Conservation (phyloP, 92 coral and sea anemone genomes). For the Paramuricea clavata region DNA sequence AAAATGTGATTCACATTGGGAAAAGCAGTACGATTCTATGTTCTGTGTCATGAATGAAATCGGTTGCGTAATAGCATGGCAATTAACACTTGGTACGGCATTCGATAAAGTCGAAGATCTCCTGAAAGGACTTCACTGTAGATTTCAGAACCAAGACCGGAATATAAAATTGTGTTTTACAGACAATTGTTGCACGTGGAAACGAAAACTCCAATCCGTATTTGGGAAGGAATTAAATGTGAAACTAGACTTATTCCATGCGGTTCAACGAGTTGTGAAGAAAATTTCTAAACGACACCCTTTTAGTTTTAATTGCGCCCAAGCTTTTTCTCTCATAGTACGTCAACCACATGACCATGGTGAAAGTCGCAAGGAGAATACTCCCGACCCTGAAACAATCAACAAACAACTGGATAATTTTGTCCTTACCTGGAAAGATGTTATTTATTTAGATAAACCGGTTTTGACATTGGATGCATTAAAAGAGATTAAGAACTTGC, state of each 20-base stretch:
- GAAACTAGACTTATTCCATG: not conserved
- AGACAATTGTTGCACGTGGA: not conserved
- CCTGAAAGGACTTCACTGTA: no score
- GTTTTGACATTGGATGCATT: slow-evolving; percentile 52
- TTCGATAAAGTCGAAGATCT: not conserved
- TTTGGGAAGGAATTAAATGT: not conserved
- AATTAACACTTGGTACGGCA: slow-evolving; percentile 29
- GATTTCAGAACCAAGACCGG: not conserved
- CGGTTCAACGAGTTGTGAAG: not conserved
- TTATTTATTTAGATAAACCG: slow-evolving; percentile 53
- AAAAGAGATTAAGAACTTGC: slow-evolving; percentile 50
- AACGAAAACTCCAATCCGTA: not conserved
- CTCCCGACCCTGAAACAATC: slow-evolving; percentile 36
- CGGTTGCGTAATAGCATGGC: slow-evolving; percentile 65
- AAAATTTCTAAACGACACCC: slow-evolving; percentile 39
- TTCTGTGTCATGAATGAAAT: slow-evolving; percentile 72
- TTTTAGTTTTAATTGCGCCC: slow-evolving; percentile 34
- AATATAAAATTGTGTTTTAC: not conserved
- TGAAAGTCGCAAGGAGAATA: slow-evolving; percentile 33
- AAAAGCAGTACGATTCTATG: slow-evolving; percentile 52
- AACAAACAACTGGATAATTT: slow-evolving; percentile 39
- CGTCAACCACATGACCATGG: slow-evolving; percentile 48
- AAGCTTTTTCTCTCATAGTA: slow-evolving; percentile 44
- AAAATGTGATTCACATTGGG: slow-evolving; percentile 22
- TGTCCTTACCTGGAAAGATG: slow-evolving; percentile 62